phyloP scores from a whole-genome alignment of 2,888 invertebrate species.

The Rhingia rostrata region DNA sequence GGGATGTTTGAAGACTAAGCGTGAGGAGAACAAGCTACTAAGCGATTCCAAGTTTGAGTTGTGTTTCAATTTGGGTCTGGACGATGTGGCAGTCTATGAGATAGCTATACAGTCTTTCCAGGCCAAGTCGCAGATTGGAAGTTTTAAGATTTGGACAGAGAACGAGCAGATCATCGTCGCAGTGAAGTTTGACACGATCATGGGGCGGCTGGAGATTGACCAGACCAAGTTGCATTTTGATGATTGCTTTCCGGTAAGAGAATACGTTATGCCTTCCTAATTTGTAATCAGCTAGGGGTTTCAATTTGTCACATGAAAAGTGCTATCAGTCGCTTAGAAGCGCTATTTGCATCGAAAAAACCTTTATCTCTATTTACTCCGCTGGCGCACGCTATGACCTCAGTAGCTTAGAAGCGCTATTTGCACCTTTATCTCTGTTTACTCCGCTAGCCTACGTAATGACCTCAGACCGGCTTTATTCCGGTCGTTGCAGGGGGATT shows the following conservation, averaged over 20 bases:
- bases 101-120: conserved; percentile 87
- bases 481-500: too few species aligned
- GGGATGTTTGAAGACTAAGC: conserved; percentile 84
- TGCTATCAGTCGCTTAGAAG: too few species aligned
- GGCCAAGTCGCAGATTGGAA: conserved; percentile 87
- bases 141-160: conserved; percentile 89
- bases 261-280: neutral
- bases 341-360: too few species aligned
- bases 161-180: conserved; percentile 88
- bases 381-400: too few species aligned
- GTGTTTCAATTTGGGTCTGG: conserved; percentile 77
- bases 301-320: too few species aligned
- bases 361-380: too few species aligned
- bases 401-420: too few species aligned
- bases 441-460: too few species aligned
- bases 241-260: conserved; percentile 91
- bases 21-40: conserved; percentile 63
- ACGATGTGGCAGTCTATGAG: conserved; percentile 84
- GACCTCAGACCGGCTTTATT: too few species aligned
- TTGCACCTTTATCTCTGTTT: too few species aligned
- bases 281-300: too few species aligned
- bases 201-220: conserved; percentile 88
- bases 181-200: conserved; percentile 89
- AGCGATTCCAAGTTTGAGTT: conserved; percentile 76
- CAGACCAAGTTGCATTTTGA: conserved; percentile 88